phyloP scores from a whole-genome alignment of 2,888 invertebrate genomes.

The Diarsia dahlii region DNA sequence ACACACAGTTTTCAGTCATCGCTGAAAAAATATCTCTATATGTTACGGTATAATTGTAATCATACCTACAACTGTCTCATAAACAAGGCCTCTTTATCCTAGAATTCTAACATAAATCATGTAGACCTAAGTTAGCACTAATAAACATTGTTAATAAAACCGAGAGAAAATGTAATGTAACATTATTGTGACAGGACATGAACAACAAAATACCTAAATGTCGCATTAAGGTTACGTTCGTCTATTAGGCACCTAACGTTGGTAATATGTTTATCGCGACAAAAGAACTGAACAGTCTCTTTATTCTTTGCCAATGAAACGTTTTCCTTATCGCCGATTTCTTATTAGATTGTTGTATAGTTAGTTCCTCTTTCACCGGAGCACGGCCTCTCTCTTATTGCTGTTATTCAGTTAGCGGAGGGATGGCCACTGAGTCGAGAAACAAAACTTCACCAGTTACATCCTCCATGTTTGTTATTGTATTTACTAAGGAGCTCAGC shows the following conservation, averaged over 20 bases:
- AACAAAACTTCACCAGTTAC: conserved; percentile 85
- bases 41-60: background rate
- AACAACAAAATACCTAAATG: conserved; percentile 46
- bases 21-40: background rate
- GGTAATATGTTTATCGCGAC: conserved; percentile 76
- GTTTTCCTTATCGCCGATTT: conserved; percentile 86
- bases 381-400: conserved; percentile 77
- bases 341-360: conserved; percentile 86
- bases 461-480: conserved; percentile 78
- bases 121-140: conserved; percentile 22
- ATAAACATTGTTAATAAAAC: conserved; percentile 42
- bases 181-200: conserved; percentile 33
- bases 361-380: conserved; percentile 77
- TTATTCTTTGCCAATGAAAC: conserved; percentile 86
- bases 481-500: conserved; percentile 66
- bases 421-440: conserved; percentile 81
- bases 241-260: conserved; percentile 66
- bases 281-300: conserved; percentile 78
- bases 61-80: background rate
- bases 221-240: conserved; percentile 57
- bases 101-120: conserved; percentile 31
- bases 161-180: conserved; percentile 44
- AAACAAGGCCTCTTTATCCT: conserved; percentile 5
- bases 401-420: conserved; percentile 86
- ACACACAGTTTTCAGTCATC: background rate